phyloP scores from a whole-genome alignment of 2,888 invertebrate species.

The Flexamia atlantica region DNA sequence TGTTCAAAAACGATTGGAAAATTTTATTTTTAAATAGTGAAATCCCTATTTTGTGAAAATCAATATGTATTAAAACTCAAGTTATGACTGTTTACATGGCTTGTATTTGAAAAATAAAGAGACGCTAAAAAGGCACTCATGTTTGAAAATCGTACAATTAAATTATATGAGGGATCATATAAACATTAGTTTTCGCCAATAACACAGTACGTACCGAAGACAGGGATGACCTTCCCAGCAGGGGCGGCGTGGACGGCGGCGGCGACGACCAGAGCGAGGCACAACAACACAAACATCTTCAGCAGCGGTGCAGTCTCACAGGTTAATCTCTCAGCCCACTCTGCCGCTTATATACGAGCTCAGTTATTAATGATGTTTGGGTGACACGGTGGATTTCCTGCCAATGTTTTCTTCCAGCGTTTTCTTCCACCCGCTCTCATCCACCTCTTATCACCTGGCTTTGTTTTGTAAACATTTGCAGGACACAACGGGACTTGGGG shows the following conservation, averaged over 20 bases:
- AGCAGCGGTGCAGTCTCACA: not conserved
- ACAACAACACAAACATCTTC: conserved; percentile 8
- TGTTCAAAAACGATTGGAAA: too few species aligned
- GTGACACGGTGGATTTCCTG: not conserved
- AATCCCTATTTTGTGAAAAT: too few species aligned
- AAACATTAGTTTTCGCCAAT: too few species aligned
- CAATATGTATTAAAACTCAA: too few species aligned
- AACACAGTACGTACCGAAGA: conserved; percentile 11
- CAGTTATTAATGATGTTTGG: conserved; percentile 7
- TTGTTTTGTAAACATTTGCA: not conserved
- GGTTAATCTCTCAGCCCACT: not conserved
- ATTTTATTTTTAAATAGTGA: too few species aligned
- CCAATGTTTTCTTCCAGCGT: too few species aligned
- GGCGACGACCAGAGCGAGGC: not conserved
- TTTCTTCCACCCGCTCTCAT: conserved; percentile 7
- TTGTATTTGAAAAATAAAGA: too few species aligned
- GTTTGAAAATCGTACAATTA: too few species aligned
- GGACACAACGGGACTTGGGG: too few species aligned
- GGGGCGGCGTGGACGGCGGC: not conserved
- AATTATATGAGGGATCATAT: too few species aligned
- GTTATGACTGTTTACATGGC: too few species aligned
- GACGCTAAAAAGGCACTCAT: too few species aligned
- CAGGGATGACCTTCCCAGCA: conserved; percentile 4
- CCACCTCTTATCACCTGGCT: not conserved
- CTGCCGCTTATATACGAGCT: not conserved